These are phyloP conservation scores for Glyphotaelius pellucidus DNA, from an alignment of 2,888 invertebrate genomes.

Conservation along the genomic window DNA sequence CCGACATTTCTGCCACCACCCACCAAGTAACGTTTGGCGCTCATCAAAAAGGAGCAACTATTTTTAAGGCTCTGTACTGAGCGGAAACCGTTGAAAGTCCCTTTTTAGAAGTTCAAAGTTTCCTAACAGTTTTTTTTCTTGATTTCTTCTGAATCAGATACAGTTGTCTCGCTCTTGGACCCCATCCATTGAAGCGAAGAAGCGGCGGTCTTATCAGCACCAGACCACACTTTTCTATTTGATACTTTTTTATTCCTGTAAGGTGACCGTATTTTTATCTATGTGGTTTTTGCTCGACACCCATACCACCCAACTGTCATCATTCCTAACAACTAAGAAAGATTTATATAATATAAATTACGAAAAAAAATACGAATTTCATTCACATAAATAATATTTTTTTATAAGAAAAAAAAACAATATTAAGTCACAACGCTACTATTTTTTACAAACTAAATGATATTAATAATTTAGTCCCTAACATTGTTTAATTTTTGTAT, in stretches of 20 bases:
- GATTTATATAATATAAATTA: background rate
- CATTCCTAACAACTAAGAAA: background rate
- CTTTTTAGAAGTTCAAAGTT: background rate
- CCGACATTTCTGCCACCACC: background rate
- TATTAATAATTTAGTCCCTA: no score
- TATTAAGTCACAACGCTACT: no score
- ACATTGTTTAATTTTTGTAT: no score
- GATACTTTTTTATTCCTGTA: conserved; percentile 8
- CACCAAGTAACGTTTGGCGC: background rate
- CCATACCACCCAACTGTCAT: background rate
- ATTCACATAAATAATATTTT: no score
- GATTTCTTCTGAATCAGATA: background rate
- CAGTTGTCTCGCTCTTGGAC: conserved; percentile 19
- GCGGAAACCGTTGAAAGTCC: background rate
- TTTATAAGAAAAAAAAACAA: no score
- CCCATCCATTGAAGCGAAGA: conserved; percentile 55
- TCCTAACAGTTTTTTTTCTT: background rate
- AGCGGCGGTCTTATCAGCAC: conserved; percentile 51
- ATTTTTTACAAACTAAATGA: no score
- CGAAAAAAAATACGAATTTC: no score
- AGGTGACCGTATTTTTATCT: background rate
- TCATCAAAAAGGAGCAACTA: background rate
- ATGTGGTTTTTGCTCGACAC: background rate
- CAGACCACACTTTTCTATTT: conserved; percentile 49
- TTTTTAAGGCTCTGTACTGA: background rate